Conservation (phyloP, 2,888 invertebrate genomes). For the Plagiodera versicolora region DNA sequence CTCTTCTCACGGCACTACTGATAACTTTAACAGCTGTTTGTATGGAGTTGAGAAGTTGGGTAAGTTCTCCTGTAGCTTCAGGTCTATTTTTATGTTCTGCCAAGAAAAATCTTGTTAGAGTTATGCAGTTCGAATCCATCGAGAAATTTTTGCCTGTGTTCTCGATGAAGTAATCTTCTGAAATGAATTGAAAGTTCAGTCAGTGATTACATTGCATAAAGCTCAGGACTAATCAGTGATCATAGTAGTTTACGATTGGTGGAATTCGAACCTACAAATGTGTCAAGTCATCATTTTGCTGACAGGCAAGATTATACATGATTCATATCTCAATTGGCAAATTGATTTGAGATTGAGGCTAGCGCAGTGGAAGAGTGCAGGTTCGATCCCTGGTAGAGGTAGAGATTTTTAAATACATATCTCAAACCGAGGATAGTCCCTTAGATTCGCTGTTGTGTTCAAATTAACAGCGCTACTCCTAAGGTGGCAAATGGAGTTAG, state of each 20-base stretch:
- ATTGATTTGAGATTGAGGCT: too few species aligned
- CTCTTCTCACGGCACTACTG: constrained; percentile 94
- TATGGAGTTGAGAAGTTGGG: constrained; percentile 89
- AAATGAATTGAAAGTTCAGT: not conserved
- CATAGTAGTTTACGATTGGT: not conserved
- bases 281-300: not conserved
- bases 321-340: too few species aligned
- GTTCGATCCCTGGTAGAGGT: too few species aligned
- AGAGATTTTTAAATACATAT: too few species aligned
- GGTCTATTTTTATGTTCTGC: constrained; percentile 87
- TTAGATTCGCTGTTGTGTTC: too few species aligned
- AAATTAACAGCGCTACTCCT: too few species aligned
- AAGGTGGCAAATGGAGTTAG: too few species aligned
- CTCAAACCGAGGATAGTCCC: too few species aligned
- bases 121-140: constrained; percentile 90
- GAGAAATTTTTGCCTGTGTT: not conserved
- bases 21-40: constrained; percentile 97
- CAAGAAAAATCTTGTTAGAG: constrained; percentile 89
- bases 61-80: constrained; percentile 89
- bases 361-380: too few species aligned
- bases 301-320: not conserved
- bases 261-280: not conserved
- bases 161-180: not conserved
- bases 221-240: not conserved
- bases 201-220: not conserved